Percentiles rank a stretch among this genome's conserved stretches.
Evolutionary conservation across 2,113 vertebrate genomes (phyloP).

Genomic region (Polypterus senegalus): DNA sequence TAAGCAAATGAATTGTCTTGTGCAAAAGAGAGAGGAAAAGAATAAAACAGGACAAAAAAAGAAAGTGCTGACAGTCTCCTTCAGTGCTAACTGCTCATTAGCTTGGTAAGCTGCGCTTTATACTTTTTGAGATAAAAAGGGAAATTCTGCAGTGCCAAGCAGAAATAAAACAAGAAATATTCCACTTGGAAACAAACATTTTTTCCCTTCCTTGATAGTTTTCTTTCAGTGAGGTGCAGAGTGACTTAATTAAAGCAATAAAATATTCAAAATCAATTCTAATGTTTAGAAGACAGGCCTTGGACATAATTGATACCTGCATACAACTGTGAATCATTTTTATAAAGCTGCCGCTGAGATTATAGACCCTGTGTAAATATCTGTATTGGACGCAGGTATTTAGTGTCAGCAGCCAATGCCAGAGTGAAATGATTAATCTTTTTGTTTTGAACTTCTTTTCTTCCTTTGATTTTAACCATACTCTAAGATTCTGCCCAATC

Average conservation of each 20-base stretch:
- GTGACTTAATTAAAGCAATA: constrained; percentile 38
- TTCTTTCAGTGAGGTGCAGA: constrained; percentile 22
- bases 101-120: constrained; percentile 13
- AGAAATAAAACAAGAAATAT: constrained; percentile 6
- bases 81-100: neutral
- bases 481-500: too few species aligned
- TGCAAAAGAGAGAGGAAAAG: constrained; percentile 15
- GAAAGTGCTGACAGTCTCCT: neutral
- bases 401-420: too few species aligned
- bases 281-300: constrained; percentile 21
- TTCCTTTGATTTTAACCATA: too few species aligned
- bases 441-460: too few species aligned
- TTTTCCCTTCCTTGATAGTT: constrained; percentile 26
- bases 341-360: constrained; percentile 10
- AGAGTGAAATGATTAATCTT: too few species aligned
- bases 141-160: constrained; percentile 20
- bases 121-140: constrained; percentile 11
- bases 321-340: constrained; percentile 5
- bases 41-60: constrained; percentile 7
- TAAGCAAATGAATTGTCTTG: constrained; percentile 10
- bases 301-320: constrained; percentile 23
- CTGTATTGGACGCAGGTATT: too few species aligned
- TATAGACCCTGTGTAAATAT: constrained; percentile 8
- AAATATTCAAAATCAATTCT: constrained; percentile 44
- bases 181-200: constrained; percentile 25